Evolutionary conservation across 2,113 vertebrate genomes (phyloP).

Genomic region (Tenebrosternarchus preto): DNA sequence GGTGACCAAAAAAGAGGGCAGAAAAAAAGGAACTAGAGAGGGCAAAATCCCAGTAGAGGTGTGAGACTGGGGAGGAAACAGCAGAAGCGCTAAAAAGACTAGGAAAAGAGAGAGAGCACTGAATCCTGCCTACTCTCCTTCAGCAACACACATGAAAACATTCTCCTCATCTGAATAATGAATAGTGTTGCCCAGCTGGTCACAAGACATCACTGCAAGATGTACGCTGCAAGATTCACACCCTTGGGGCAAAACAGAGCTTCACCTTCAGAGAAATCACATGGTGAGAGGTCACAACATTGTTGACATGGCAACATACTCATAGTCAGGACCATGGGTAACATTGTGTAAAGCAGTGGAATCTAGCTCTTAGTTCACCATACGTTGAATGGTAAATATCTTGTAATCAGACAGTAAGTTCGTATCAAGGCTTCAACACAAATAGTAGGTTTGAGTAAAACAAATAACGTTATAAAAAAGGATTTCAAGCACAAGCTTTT

Average conservation of each 20-base stretch:
- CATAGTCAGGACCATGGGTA: neutral
- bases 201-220: neutral
- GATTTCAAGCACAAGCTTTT: no score
- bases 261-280: neutral
- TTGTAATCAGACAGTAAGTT: no score
- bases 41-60: neutral
- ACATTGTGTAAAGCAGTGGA: neutral
- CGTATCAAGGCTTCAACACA: no score
- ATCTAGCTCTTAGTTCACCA: neutral
- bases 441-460: no score
- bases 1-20: neutral
- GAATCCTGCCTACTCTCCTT: slow-evolving; percentile 50
- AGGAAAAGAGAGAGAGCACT: slow-evolving; percentile 28
- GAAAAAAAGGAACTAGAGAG: neutral
- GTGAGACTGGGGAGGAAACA: slow-evolving; percentile 33
- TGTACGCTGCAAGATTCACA: neutral
- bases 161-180: slow-evolving; percentile 68
- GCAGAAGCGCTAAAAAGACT: slow-evolving; percentile 38
- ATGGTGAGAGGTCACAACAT: neutral
- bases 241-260: neutral
- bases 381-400: neutral
- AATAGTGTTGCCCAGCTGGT: slow-evolving; percentile 34
- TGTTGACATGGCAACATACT: neutral
- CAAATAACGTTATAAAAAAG: no score
- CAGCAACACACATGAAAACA: slow-evolving; percentile 60